These are phyloP conservation scores for Clitarchus hookeri DNA, from an alignment of 2,888 invertebrate genomes.

Conservation along the genomic window DNA sequence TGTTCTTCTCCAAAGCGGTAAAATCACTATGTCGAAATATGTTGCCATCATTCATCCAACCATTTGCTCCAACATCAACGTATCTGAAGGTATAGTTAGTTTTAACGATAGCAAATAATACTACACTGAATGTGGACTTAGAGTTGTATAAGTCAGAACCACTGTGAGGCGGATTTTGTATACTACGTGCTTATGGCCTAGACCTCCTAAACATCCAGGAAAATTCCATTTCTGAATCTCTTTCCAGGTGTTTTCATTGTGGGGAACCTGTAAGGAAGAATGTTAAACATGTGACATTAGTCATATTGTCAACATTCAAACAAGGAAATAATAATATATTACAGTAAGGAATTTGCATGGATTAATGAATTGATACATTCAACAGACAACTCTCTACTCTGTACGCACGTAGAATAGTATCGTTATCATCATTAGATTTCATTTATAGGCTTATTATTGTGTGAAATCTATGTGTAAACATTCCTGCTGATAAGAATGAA, in stretches of 20 bases:
- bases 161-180: neutral
- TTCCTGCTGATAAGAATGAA: no score
- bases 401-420: no score
- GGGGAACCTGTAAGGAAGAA: neutral
- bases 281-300: neutral
- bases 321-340: no score
- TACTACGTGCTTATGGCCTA: neutral
- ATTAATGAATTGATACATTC: no score
- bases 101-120: neutral
- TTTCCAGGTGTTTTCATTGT: neutral
- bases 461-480: no score
- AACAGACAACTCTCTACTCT: no score
- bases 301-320: no score
- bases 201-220: neutral
- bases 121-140: neutral
- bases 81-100: neutral
- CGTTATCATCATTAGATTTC: no score
- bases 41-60: neutral
- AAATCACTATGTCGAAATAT: neutral
- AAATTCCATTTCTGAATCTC: neutral
- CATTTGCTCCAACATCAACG: neutral
- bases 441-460: no score
- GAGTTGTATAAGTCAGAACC: neutral
- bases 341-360: no score
- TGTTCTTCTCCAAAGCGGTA: neutral